Conservation (phyloP, 2,888 invertebrate genomes). For the Pollenia amentaria region DNA sequence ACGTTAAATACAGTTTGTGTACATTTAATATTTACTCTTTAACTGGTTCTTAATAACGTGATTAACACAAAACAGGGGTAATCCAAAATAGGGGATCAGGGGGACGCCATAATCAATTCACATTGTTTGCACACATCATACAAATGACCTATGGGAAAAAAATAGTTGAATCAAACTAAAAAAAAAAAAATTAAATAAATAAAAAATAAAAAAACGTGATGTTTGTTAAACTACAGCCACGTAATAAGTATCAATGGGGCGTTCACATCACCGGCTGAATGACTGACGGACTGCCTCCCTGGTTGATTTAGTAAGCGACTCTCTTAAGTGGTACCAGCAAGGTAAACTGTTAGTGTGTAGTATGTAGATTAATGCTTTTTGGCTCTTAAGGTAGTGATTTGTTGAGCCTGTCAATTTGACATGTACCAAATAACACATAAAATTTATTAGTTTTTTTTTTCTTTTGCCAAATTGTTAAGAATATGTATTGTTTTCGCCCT, state of each 20-base stretch:
- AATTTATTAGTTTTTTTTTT: constrained; percentile 1
- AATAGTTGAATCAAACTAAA: background rate
- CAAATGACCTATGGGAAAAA: constrained; percentile 54
- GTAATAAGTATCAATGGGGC: constrained; percentile 40
- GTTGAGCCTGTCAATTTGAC: constrained; percentile 59
- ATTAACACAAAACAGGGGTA: constrained; percentile 13
- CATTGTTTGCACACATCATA: constrained; percentile 42
- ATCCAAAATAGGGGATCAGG: background rate
- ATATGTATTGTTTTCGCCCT: constrained; percentile 25
- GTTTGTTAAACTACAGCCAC: constrained; percentile 40
- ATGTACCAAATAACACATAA: constrained; percentile 50
- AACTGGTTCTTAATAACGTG: constrained; percentile 58
- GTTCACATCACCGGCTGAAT: constrained; percentile 49
- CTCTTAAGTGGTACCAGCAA: constrained; percentile 9
- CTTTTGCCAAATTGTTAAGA: constrained; percentile 4
- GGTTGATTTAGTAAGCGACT: background rate
- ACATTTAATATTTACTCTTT: constrained; percentile 7
- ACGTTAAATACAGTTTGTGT: constrained; percentile 44
- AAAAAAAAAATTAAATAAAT: background rate
- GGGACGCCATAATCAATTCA: constrained; percentile 26
- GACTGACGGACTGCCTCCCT: background rate
- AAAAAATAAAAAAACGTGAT: constrained; percentile 59
- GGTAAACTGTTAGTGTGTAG: background rate
- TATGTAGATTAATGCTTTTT: constrained; percentile 47
- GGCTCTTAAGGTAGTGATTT: constrained; percentile 40